These are phyloP conservation scores for Ariopsis seemanni DNA, from an alignment of 2,113 vertebrate genomes.

Conservation along the genomic window DNA sequence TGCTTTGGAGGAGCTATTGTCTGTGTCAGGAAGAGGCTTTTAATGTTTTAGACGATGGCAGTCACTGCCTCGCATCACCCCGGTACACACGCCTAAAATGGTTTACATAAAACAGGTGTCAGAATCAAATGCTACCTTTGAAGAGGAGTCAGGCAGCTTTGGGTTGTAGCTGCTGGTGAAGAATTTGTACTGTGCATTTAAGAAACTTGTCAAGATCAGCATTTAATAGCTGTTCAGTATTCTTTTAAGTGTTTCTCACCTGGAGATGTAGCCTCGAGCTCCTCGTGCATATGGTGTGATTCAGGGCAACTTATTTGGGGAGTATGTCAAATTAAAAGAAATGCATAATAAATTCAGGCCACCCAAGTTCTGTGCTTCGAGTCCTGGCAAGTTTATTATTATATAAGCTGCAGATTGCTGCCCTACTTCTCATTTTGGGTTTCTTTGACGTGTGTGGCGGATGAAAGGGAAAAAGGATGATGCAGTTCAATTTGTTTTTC, in stretches of 20 bases:
- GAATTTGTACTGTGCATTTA: slow-evolving; percentile 66
- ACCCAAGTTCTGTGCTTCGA: slow-evolving; percentile 26
- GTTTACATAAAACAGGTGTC: slow-evolving; percentile 74
- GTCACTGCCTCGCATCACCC: slow-evolving; percentile 55
- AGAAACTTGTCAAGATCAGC: slow-evolving; percentile 77
- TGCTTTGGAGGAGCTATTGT: slow-evolving; percentile 73
- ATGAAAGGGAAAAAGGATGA: background rate
- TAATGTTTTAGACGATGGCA: slow-evolving; percentile 68
- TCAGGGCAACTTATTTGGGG: slow-evolving; percentile 51
- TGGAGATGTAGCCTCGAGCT: slow-evolving; percentile 66
- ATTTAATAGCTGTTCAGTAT: slow-evolving; percentile 69
- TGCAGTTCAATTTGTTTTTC: slow-evolving; percentile 51
- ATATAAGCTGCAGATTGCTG: slow-evolving; percentile 45
- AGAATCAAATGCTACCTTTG: slow-evolving; percentile 73
- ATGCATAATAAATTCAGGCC: slow-evolving; percentile 37
- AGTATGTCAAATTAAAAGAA: slow-evolving; percentile 48
- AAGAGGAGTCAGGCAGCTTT: slow-evolving; percentile 38
- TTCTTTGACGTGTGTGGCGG: slow-evolving; percentile 30
- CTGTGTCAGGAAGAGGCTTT: slow-evolving; percentile 67
- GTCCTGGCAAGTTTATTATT: slow-evolving; percentile 43
- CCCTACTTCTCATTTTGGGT: slow-evolving; percentile 45
- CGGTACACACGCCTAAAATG: slow-evolving; percentile 64
- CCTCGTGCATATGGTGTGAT: slow-evolving; percentile 37
- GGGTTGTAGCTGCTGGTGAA: slow-evolving; percentile 61
- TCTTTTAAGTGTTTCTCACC: slow-evolving; percentile 69